These are phyloP conservation scores for Oriolus oriolus DNA, from an alignment of 2,113 vertebrate genomes.

Conservation along the genomic window DNA sequence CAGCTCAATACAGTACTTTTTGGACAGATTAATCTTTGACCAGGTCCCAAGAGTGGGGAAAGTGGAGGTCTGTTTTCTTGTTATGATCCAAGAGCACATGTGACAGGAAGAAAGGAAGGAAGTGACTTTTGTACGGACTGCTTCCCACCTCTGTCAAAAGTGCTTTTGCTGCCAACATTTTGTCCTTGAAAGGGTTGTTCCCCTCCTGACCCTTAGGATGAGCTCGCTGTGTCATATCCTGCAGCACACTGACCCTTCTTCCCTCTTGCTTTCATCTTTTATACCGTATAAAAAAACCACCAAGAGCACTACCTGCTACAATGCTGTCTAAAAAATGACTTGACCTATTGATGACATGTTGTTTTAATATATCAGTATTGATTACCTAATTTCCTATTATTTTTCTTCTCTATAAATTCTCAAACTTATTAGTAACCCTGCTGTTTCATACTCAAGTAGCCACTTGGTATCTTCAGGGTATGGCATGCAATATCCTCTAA, in stretches of 20 bases:
- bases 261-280: neutral
- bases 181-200: neutral
- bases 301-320: neutral
- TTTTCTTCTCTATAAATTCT: neutral
- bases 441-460: neutral
- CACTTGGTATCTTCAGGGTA: neutral
- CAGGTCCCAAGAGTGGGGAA: neutral
- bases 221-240: rapidly evolving
- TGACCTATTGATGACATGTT: neutral
- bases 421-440: neutral
- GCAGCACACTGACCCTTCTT: neutral
- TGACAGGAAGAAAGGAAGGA: slow-evolving; percentile 43
- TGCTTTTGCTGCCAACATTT: neutral
- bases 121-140: neutral
- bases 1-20: neutral
- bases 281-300: neutral
- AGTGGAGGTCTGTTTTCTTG: neutral
- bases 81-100: neutral
- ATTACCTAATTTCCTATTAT: neutral
- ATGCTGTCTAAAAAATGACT: neutral
- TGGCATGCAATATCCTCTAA: neutral
- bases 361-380: neutral
- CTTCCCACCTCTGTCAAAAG: neutral
- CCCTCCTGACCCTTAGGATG: neutral
- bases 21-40: neutral